Percentiles rank a stretch among this genome's conserved stretches.
These are phyloP conservation scores for Hirtodrosophila histrioides DNA, from an alignment of 2,888 invertebrate genomes.

Conservation along the genomic window DNA sequence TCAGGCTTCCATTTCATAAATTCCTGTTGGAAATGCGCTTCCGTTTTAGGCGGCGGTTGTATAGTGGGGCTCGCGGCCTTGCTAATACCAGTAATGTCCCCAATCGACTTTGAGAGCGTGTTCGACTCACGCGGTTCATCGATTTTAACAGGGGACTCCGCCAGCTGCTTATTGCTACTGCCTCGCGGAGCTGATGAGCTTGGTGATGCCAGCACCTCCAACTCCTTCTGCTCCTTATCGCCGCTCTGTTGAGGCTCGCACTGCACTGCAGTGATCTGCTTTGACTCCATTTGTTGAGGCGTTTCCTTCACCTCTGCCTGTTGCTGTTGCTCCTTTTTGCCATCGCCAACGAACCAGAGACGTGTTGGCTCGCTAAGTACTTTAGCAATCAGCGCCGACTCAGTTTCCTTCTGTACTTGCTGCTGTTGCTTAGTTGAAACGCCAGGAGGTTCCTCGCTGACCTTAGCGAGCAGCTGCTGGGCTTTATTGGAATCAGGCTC, in stretches of 20 bases:
- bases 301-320: neutral
- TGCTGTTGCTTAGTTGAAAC: too few relatives aligned
- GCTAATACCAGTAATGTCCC: neutral
- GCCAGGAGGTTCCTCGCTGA: too few relatives aligned
- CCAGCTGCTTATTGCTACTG: neutral
- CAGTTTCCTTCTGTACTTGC: neutral
- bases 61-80: neutral
- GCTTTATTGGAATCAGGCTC: neutral
- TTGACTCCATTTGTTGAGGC: neutral
- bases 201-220: neutral
- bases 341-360: neutral
- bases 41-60: neutral
- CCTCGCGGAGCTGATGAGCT: neutral
- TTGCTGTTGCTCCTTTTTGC: neutral
- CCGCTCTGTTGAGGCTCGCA: neutral
- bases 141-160: neutral
- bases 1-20: constrained; percentile 3
- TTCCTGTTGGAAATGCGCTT: neutral
- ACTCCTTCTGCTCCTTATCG: neutral
- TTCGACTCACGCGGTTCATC: neutral
- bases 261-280: too few relatives aligned
- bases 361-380: neutral
- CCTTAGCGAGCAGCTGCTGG: too few relatives aligned
- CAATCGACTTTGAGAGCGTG: neutral
- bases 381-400: constrained; percentile 2